Evolutionary conservation across 2,797 vertebrate genomes (phyloP).

Genomic region (Brachymystax lenok): DNA sequence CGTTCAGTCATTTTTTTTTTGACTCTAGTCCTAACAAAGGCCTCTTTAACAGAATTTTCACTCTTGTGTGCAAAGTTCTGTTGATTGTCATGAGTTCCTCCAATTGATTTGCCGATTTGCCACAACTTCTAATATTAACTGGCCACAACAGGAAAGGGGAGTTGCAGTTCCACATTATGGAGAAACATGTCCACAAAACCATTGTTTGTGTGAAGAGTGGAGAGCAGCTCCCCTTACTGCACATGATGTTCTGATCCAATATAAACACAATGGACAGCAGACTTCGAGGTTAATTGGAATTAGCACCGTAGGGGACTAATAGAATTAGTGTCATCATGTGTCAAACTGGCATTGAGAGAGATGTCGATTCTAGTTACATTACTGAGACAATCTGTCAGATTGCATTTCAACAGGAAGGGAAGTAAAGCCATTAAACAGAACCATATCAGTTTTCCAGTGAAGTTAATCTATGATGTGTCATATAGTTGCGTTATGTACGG

Average conservation of each 20-base stretch:
- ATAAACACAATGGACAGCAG: conserved; percentile 1
- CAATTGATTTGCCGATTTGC: conserved; percentile 11
- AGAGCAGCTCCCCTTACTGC: conserved; percentile 30
- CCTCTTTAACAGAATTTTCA: conserved; percentile 21
- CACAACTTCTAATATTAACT: conserved; percentile 9
- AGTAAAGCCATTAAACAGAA: background rate
- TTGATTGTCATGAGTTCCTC: conserved; percentile 46
- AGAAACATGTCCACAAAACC: conserved; percentile 23
- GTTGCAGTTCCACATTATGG: conserved; percentile 51
- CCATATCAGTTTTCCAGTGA: background rate
- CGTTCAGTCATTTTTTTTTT: conserved; percentile 7
- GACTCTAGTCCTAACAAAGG: background rate
- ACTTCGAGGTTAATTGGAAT: background rate
- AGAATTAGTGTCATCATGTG: conserved; percentile 6
- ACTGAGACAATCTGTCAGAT: background rate
- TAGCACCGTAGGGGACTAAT: background rate
- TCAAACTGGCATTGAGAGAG: background rate
- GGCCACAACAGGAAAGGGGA: background rate
- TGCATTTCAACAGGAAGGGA: background rate
- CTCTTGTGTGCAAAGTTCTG: conserved; percentile 21
- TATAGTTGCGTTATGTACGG: background rate
- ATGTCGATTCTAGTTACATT: background rate
- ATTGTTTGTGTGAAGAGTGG: conserved; percentile 14
- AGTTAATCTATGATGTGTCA: background rate
- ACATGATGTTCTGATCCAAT: background rate